A percentile compares a stretch with the other conserved stretches of the same genome.
Evolutionary conservation across 2,888 invertebrate species (phyloP).

Genomic region (Parthenolecanium corni): DNA sequence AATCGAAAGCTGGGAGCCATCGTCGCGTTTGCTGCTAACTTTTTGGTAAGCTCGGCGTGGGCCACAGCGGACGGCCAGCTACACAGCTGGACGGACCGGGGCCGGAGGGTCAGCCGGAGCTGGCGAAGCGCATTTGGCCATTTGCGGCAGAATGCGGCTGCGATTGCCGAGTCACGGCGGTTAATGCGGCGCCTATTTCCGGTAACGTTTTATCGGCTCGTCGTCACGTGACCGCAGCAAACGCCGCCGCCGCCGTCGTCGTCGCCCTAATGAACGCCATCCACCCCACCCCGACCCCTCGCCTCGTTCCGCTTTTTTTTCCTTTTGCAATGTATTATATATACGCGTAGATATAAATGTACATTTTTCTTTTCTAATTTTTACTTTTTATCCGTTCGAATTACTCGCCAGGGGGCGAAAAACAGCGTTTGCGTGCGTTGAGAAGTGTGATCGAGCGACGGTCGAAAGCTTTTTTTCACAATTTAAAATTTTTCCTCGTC

Average conservation of each 20-base stretch:
- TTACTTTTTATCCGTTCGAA: neutral
- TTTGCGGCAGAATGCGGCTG: neutral
- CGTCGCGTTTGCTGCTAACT: too few species aligned
- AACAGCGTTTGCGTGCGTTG: neutral
- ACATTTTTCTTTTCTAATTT: neutral
- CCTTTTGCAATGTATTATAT: too few species aligned
- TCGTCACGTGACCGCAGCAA: slow-evolving; percentile 14
- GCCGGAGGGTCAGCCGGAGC: too few species aligned
- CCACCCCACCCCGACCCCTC: too few species aligned
- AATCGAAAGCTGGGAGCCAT: too few species aligned
- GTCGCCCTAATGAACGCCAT: neutral
- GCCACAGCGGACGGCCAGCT: too few species aligned
- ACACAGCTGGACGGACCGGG: too few species aligned
- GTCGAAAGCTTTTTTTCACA: neutral
- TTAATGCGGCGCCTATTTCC: slow-evolving; percentile 17
- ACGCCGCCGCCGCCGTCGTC: neutral
- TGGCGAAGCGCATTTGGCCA: too few species aligned
- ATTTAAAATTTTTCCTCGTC: neutral
- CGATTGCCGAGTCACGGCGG: slow-evolving; percentile 3
- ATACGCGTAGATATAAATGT: too few species aligned
- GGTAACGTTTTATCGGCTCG: slow-evolving; percentile 2
- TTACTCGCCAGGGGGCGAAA: neutral
- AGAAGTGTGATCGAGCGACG: neutral
- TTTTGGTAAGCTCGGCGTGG: too few species aligned
- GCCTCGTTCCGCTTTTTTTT: neutral